Conservation (phyloP, 1,140 invertebrate species). For the Lasioglossum baleicum region DNA sequence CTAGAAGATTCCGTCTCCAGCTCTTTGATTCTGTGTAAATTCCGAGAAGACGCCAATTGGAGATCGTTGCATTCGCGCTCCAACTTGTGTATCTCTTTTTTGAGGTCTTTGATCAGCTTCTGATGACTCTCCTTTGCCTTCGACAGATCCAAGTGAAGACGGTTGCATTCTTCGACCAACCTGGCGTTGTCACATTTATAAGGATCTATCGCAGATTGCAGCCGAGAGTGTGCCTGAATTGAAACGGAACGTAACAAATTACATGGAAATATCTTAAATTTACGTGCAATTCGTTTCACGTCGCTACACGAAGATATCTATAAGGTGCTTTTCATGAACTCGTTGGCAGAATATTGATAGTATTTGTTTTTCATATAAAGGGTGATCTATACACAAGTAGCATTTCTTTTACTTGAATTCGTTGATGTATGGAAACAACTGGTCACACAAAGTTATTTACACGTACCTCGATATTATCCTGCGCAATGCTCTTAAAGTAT, state of each 20-base stretch:
- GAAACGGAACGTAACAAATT: neutral
- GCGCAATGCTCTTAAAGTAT: slow-evolving; percentile 87
- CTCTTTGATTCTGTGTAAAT: slow-evolving; percentile 81
- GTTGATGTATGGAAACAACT: neutral
- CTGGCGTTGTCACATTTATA: slow-evolving; percentile 87
- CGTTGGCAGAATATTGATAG: neutral
- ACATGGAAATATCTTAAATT: slow-evolving; percentile 1
- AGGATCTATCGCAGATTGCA: slow-evolving; percentile 83
- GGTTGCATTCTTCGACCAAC: slow-evolving; percentile 86
- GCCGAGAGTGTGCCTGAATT: slow-evolving; percentile 80
- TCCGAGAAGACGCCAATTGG: slow-evolving; percentile 81
- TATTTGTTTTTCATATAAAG: slow-evolving; percentile 15
- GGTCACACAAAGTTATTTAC: neutral
- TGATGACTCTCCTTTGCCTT: slow-evolving; percentile 84
- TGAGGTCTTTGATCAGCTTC: slow-evolving; percentile 82
- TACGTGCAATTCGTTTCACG: neutral
- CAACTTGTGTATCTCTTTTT: slow-evolving; percentile 80
- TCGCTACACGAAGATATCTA: neutral
- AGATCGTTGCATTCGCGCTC: slow-evolving; percentile 83
- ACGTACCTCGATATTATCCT: slow-evolving; percentile 82
- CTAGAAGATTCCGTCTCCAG: slow-evolving; percentile 81
- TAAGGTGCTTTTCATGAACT: neutral
- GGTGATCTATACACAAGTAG: neutral
- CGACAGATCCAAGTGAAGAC: slow-evolving; percentile 85
- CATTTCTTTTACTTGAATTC: too few species aligned